Percentiles rank a stretch among this genome's conserved stretches.
phyloP scores from a whole-genome alignment of 2,797 vertebrate species.

The Pteronotus mesoamericanus region DNA sequence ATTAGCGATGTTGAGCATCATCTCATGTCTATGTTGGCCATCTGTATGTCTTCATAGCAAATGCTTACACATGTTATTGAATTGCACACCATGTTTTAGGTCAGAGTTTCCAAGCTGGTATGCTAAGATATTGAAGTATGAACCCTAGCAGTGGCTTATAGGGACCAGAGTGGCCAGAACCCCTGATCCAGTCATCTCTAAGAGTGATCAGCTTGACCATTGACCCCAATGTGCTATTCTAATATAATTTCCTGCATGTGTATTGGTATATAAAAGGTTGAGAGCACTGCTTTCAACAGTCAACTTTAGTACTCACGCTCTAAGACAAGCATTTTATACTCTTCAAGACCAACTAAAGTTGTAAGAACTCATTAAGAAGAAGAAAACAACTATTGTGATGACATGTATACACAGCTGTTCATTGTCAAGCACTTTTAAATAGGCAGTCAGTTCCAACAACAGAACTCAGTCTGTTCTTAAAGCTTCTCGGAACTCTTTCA shows the following conservation, averaged over 20 bases:
- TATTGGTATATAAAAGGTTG: not conserved
- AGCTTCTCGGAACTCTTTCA: not conserved
- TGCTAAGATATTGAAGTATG: not conserved
- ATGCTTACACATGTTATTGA: constrained; percentile 47
- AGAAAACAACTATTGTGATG: not conserved
- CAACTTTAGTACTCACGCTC: constrained; percentile 50
- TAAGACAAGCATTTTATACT: constrained; percentile 38
- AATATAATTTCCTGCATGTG: not conserved
- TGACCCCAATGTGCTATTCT: not conserved
- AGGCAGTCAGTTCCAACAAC: not conserved
- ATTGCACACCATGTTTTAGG: constrained; percentile 9
- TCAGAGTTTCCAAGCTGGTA: not conserved
- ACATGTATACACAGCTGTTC: not conserved
- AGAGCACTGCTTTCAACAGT: constrained; percentile 53
- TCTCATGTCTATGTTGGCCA: not conserved
- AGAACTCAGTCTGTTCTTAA: not conserved
- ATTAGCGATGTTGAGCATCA: not conserved
- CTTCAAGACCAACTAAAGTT: constrained; percentile 54
- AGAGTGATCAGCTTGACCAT: not conserved
- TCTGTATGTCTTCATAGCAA: not conserved
- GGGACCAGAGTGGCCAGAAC: not conserved
- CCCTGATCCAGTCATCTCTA: not conserved
- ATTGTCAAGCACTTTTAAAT: constrained; percentile 10
- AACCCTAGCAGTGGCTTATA: not conserved
- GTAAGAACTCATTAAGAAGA: not conserved